A percentile compares a stretch with the other conserved stretches of the same genome.
These are phyloP conservation scores for Epinephelus malabaricus DNA, from an alignment of 2,797 vertebrate genomes.

Conservation along the genomic window DNA sequence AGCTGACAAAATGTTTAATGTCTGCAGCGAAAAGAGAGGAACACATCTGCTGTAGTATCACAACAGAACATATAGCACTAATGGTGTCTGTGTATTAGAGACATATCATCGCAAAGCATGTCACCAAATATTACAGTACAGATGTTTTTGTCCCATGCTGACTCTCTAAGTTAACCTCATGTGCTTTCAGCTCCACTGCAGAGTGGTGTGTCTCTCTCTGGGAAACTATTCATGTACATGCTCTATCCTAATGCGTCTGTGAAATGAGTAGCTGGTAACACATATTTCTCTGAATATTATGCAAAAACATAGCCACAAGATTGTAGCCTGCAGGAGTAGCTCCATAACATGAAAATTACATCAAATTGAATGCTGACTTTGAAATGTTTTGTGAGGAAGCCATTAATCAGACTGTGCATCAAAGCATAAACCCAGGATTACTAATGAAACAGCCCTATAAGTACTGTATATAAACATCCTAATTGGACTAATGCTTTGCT, in stretches of 20 bases:
- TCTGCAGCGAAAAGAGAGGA: background rate
- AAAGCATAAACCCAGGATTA: too few species aligned
- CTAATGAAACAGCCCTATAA: too few species aligned
- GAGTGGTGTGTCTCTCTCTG: background rate
- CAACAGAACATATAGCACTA: background rate
- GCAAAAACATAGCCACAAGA: too few species aligned
- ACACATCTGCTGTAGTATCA: background rate
- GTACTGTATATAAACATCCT: too few species aligned
- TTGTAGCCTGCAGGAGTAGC: too few species aligned
- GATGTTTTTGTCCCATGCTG: background rate
- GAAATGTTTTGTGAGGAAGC: too few species aligned
- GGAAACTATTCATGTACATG: background rate
- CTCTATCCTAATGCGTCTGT: background rate
- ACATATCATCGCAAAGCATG: background rate
- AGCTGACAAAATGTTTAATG: background rate
- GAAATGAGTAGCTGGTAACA: background rate
- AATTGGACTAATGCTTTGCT: too few species aligned
- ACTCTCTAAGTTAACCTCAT: background rate
- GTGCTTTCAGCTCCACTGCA: background rate
- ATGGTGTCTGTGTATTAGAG: background rate
- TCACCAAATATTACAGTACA: too few species aligned
- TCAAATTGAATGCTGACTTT: too few species aligned
- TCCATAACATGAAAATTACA: too few species aligned
- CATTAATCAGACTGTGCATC: too few species aligned
- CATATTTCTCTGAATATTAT: background rate